Percentiles rank a stretch among this genome's conserved stretches.
phyloP scores from a whole-genome alignment of 2,888 invertebrate species.

The Spatulosminthurus flaviceps region DNA sequence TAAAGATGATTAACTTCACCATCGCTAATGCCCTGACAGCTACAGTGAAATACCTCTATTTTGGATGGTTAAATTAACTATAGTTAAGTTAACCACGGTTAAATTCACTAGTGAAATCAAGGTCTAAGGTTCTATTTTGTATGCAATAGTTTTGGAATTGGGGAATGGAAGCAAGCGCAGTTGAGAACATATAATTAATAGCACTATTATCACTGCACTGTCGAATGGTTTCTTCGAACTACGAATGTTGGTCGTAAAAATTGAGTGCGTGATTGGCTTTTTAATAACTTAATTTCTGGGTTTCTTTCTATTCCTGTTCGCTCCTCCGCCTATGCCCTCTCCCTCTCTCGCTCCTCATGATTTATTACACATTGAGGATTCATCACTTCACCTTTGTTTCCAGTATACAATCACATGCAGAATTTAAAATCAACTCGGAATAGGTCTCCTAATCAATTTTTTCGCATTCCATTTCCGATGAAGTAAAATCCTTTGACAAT shows the following conservation, averaged over 20 bases:
- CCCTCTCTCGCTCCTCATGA: constrained; percentile 13
- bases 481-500: neutral
- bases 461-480: neutral
- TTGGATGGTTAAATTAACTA: too few species aligned
- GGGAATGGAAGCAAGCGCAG: neutral
- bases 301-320: neutral
- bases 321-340: neutral
- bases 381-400: constrained; percentile 40
- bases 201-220: constrained; percentile 37
- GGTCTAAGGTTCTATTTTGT: too few species aligned
- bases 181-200: constrained; percentile 48
- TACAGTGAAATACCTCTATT: too few species aligned
- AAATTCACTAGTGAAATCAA: too few species aligned
- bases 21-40: too few species aligned
- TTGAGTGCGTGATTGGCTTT: constrained; percentile 48
- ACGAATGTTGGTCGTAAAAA: constrained; percentile 28
- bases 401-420: constrained; percentile 5
- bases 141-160: neutral
- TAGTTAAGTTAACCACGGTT: too few species aligned
- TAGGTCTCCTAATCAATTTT: constrained; percentile 29
- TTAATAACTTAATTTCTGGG: constrained; percentile 42
- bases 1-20: too few species aligned
- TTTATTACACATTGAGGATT: constrained; percentile 40
- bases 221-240: neutral
- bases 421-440: constrained; percentile 31